phyloP scores from a whole-genome alignment of 2,888 invertebrate species.

The Limnephilus lunatus region DNA sequence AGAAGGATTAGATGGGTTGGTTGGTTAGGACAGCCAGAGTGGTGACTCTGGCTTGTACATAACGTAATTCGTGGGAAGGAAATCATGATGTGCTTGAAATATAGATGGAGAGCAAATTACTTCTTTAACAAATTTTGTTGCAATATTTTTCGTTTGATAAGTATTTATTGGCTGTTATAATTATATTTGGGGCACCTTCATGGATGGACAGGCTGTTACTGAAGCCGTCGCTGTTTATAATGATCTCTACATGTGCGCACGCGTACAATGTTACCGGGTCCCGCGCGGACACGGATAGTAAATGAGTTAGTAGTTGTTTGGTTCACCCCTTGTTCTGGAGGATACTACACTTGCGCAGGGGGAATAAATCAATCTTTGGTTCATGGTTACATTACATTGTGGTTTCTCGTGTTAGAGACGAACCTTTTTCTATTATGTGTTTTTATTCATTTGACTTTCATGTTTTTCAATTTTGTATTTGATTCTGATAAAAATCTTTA shows the following conservation, averaged over 20 bases:
- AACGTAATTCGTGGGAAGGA: slow-evolving; percentile 52
- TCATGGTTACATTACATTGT: slow-evolving; percentile 72
- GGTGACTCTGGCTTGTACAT: slow-evolving; percentile 57
- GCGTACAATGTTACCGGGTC: slow-evolving; percentile 33
- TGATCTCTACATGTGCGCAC: slow-evolving; percentile 57
- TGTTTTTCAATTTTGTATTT: slow-evolving; percentile 78
- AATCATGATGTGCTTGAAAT: slow-evolving; percentile 54
- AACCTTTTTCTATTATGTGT: slow-evolving; percentile 74
- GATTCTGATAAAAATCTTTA: slow-evolving; percentile 78
- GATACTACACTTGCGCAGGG: slow-evolving; percentile 75
- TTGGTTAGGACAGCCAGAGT: slow-evolving; percentile 54
- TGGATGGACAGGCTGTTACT: slow-evolving; percentile 34
- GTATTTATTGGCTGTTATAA: slow-evolving; percentile 67
- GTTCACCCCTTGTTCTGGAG: slow-evolving; percentile 70
- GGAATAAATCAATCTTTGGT: slow-evolving; percentile 68
- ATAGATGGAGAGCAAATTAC: slow-evolving; percentile 63
- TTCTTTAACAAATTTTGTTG: slow-evolving; percentile 66
- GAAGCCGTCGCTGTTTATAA: slow-evolving; percentile 54
- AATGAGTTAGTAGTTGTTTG: slow-evolving; percentile 32
- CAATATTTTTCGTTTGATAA: slow-evolving; percentile 66
- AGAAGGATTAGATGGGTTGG: background rate
- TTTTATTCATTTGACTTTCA: slow-evolving; percentile 76
- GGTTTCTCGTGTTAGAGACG: slow-evolving; percentile 69
- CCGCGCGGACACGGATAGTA: slow-evolving; percentile 40
- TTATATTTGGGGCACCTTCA: slow-evolving; percentile 68